These are phyloP conservation scores for Chlorodrepanis virens DNA, from an alignment of 2,113 vertebrate species.

Conservation along the genomic window DNA sequence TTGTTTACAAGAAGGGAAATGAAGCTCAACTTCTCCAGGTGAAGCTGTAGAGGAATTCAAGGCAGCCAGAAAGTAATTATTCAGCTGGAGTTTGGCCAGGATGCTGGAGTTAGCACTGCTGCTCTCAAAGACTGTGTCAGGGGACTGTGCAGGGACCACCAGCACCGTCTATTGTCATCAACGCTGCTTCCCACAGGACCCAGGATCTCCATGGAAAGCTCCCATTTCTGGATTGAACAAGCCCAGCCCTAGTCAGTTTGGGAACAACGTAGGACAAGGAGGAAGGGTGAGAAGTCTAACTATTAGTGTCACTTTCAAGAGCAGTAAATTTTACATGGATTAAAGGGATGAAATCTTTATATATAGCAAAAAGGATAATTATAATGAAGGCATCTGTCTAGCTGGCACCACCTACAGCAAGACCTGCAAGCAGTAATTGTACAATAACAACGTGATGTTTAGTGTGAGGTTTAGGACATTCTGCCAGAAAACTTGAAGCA, in stretches of 20 bases:
- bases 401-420: conserved; percentile 82
- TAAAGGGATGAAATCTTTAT: conserved; percentile 63
- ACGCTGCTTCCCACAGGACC: not conserved
- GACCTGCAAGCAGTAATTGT: conserved; percentile 82
- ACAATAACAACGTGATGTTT: conserved; percentile 82
- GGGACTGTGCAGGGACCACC: not conserved
- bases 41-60: conserved; percentile 17
- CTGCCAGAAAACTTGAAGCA: conserved; percentile 77
- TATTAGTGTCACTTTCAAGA: conserved; percentile 48
- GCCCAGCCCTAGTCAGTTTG: not conserved
- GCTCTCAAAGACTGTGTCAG: not conserved
- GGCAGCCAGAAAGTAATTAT: conserved; percentile 49
- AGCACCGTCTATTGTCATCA: not conserved
- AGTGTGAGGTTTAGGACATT: conserved; percentile 84
- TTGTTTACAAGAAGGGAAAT: conserved; percentile 34
- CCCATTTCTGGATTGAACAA: not conserved
- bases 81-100: conserved; percentile 34
- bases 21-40: conserved; percentile 29
- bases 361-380: conserved; percentile 67
- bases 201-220: not conserved
- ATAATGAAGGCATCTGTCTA: conserved; percentile 79
- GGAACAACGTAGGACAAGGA: not conserved
- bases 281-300: not conserved
- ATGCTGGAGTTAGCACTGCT: not conserved
- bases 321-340: conserved; percentile 56